Percentiles rank a stretch among this genome's conserved stretches.
These are phyloP conservation scores for Chloropsis hardwickii DNA, from an alignment of 2,113 vertebrate genomes.

Conservation along the genomic window DNA sequence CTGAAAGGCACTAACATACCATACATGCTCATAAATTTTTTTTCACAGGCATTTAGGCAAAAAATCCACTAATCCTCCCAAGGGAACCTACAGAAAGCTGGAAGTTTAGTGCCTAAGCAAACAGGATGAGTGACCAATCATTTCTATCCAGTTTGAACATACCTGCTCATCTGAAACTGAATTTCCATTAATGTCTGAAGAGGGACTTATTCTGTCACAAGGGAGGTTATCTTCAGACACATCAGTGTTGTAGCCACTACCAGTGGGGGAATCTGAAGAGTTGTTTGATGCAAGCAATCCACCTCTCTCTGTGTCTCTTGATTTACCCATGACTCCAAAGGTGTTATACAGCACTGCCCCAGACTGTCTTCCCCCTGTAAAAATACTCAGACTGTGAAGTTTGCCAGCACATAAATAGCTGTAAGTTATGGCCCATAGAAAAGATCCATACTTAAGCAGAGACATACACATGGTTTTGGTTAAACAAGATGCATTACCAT, in stretches of 20 bases:
- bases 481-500: neutral
- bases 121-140: neutral
- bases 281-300: conserved; percentile 89
- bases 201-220: conserved; percentile 83
- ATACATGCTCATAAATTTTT: too few relatives aligned
- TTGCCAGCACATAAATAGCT: neutral
- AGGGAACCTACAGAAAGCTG: neutral
- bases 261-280: conserved; percentile 93
- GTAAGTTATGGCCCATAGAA: accelerated
- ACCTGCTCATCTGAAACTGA: conserved; percentile 97
- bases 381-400: neutral
- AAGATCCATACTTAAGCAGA: neutral
- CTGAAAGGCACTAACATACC: neutral
- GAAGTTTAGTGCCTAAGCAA: neutral
- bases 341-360: conserved; percentile 92
- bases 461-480: neutral
- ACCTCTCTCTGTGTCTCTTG: conserved; percentile 74
- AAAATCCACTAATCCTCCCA: neutral
- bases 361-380: conserved; percentile 85
- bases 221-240: conserved; percentile 93
- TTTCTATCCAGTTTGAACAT: neutral
- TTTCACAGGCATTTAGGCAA: neutral
- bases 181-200: conserved; percentile 87
- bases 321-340: conserved; percentile 87
- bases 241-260: conserved; percentile 97